A percentile compares a stretch with the other conserved stretches of the same genome.
These are phyloP conservation scores for Tethya wilhelma DNA, from an alignment of 37 sponge, comb jelly and placozoan genomes.

Conservation along the genomic window DNA sequence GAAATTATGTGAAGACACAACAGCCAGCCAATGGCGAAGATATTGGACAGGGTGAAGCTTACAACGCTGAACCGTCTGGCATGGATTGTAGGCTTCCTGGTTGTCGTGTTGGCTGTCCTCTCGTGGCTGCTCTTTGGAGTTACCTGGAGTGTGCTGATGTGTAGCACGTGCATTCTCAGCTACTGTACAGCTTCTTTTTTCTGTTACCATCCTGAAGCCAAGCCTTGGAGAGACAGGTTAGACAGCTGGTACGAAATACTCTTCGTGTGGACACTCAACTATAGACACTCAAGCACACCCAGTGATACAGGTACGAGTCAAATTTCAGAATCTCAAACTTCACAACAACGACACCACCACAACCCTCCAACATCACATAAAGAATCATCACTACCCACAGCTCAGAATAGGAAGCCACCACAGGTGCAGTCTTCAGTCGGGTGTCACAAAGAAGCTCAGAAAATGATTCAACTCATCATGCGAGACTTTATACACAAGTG, in stretches of 20 bases:
- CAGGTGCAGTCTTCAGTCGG: neutral
- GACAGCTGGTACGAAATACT: slow-evolving; percentile 2
- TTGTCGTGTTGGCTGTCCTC: neutral
- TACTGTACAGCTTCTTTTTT: slow-evolving; percentile 18
- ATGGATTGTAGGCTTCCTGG: neutral
- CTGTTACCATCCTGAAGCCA: slow-evolving; percentile 34
- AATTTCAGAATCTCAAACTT: too few species aligned
- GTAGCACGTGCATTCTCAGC: neutral
- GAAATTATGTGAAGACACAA: too few species aligned
- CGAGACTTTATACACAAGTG: slow-evolving; percentile 63
- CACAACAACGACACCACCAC: neutral
- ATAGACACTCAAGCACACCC: too few species aligned
- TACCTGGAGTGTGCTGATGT: slow-evolving; percentile 3
- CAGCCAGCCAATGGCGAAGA: too few species aligned
- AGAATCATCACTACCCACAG: too few species aligned
- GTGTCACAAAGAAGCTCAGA: slow-evolving; percentile 73
- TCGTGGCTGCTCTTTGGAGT: slow-evolving; percentile 19
- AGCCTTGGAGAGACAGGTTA: slow-evolving; percentile 7
- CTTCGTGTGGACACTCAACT: slow-evolving; percentile 24
- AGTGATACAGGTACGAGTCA: too few species aligned
- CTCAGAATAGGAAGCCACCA: too few species aligned
- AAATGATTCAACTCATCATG: slow-evolving; percentile 65
- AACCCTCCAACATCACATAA: too few species aligned
- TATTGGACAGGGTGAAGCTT: neutral
- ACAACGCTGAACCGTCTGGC: neutral